phyloP scores from a whole-genome alignment of 1,140 invertebrate species.

The Globodera rostochiensis region DNA sequence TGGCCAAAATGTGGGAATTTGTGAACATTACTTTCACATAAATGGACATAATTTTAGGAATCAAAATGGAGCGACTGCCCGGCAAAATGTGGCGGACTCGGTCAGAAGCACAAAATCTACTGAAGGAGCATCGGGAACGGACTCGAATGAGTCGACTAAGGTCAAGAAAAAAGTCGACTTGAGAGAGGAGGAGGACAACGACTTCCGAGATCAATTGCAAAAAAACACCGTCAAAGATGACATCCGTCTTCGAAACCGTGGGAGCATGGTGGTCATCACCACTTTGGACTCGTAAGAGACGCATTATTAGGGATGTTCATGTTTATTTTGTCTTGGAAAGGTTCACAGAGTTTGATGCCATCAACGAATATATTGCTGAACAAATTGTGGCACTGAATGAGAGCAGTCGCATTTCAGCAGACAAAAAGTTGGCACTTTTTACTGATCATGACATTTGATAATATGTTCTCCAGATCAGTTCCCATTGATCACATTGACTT shows the following conservation, averaged over 20 bases:
- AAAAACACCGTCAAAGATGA: not conserved
- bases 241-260: constrained; percentile 29
- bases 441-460: not conserved
- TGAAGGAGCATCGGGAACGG: not conserved
- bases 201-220: constrained; percentile 12
- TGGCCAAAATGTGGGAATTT: not conserved
- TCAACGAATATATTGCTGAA: constrained; percentile 41
- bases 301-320: constrained; percentile 3
- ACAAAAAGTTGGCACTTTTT: constrained; percentile 24
- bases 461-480: constrained; percentile 16
- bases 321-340: constrained; percentile 9
- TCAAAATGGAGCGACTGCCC: not conserved
- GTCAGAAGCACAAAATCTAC: not conserved
- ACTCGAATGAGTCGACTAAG: not conserved
- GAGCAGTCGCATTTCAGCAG: constrained; percentile 17
- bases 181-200: not conserved
- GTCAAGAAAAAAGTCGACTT: not conserved
- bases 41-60: not conserved
- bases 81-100: not conserved
- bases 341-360: constrained; percentile 23
- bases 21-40: not conserved
- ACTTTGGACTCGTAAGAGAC: constrained; percentile 24
- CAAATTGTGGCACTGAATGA: constrained; percentile 38
- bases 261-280: constrained; percentile 47
- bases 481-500: constrained; percentile 39